Evolutionary conservation across 2,113 vertebrate species (phyloP), one percentile per base, ranked within the genome.

Genomic region (Calidris pygmaea): DNA sequence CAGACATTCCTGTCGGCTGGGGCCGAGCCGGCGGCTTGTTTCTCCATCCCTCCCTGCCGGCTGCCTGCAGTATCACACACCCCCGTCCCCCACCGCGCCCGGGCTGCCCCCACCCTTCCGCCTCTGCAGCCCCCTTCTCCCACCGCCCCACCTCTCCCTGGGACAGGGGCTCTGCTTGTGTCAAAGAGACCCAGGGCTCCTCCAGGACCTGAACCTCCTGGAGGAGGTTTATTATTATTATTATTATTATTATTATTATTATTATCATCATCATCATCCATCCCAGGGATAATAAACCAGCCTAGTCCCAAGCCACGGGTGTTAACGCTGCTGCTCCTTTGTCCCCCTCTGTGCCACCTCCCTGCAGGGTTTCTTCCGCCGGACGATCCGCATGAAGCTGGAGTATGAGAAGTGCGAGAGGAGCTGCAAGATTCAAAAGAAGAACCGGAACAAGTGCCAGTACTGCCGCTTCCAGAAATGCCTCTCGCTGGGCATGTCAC

Each of bases 401-500:
- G 98, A 99, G 59, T 99, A 99, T 0, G 99, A 99, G 89, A 98
- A 98, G 89, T 99, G 99, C 7, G 99, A 99, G 76, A 98, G 99
- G 50, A 98, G 98, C 97, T 99, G 99, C 97, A 99, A 99, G 96
- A 99, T 99, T 83, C 99, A 99, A 97, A 99, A 99, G 98, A 99
- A 99, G 98, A 99, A 99, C 97, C 97, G 99, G 48, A 99, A 99
- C 96, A 99, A 99, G 97, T 99, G 99, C 97, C 99, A 99, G 98
- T 99, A 99, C 97, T 99, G 99, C 97, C 99, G 99, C 93, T 99
- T 99, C 98, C 99, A 99, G 98, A 99, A 99, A 97, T 99, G 99
- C 98, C 98, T 99, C 96, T 98, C 98, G 0, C 98, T 99, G 95
- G 99, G 99, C 98, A 99, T 99, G 99, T 99, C 99, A 1, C 99